Percentiles rank a stretch among this genome's conserved stretches.
Evolutionary conservation across 2,113 vertebrate genomes (phyloP).

Genomic region (Grammomys surdaster): DNA sequence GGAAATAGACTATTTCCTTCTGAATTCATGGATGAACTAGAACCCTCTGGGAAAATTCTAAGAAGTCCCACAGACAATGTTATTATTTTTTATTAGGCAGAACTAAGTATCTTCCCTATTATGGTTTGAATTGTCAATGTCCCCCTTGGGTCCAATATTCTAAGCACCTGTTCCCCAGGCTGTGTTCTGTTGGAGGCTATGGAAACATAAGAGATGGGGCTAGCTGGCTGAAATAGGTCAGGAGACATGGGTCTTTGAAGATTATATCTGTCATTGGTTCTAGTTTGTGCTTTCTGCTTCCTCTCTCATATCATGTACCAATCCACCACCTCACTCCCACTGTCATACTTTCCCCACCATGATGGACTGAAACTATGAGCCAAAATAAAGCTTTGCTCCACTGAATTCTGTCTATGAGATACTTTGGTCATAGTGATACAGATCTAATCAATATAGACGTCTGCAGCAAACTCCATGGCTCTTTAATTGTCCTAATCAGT

Average conservation of each 20-base stretch:
- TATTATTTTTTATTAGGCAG: background rate
- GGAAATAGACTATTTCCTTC: background rate
- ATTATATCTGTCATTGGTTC: background rate
- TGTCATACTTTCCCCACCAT: background rate
- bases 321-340: background rate
- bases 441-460: no score
- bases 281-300: background rate
- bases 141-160: no score
- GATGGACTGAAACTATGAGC: background rate
- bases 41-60: slow-evolving; percentile 28
- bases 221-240: background rate
- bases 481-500: background rate
- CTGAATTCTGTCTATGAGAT: background rate
- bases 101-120: background rate
- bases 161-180: background rate
- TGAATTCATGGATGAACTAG: background rate
- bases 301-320: background rate
- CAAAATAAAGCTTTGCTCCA: background rate
- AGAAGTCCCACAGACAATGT: background rate
- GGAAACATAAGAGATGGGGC: background rate
- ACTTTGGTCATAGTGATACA: background rate
- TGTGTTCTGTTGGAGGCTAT: background rate
- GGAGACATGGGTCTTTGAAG: background rate
- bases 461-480: background rate
- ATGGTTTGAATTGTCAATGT: background rate